These are phyloP conservation scores for Pogonophryne albipinna DNA, from an alignment of 2,797 vertebrate species.

Conservation along the genomic window DNA sequence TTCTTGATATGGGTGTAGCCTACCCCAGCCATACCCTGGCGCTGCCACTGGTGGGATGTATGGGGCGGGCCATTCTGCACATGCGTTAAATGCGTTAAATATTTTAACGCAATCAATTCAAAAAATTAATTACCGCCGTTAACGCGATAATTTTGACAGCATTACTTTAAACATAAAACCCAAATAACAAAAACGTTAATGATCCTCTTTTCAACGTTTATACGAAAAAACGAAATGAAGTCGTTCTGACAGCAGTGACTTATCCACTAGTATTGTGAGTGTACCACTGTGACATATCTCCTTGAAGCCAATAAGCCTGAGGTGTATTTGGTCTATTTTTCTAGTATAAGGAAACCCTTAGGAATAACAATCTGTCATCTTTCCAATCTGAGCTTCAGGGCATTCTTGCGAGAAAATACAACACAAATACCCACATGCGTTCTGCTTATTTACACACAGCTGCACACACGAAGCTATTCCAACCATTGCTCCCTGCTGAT, in stretches of 20 bases:
- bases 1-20: no score
- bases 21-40: no score
- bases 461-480: slow-evolving; percentile 45
- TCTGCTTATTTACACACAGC: slow-evolving; percentile 24
- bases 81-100: no score
- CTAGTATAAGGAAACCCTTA: slow-evolving; percentile 24
- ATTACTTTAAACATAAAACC: not conserved
- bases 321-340: slow-evolving; percentile 19
- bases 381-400: slow-evolving; percentile 30
- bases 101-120: no score
- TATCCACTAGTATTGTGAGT: not conserved
- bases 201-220: no score
- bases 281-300: slow-evolving; percentile 12
- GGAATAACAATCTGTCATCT: slow-evolving; percentile 16
- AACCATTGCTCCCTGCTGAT: slow-evolving; percentile 36
- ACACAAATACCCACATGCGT: slow-evolving; percentile 19
- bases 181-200: not conserved
- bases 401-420: slow-evolving; percentile 16
- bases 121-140: no score
- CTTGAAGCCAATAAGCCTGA: slow-evolving; percentile 4
- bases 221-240: not conserved
- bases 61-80: no score
- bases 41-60: no score
- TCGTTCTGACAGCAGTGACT: not conserved
- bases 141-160: no score